phyloP scores from a whole-genome alignment of 2,888 invertebrate species.

The Scrobipalpa atriplicella region DNA sequence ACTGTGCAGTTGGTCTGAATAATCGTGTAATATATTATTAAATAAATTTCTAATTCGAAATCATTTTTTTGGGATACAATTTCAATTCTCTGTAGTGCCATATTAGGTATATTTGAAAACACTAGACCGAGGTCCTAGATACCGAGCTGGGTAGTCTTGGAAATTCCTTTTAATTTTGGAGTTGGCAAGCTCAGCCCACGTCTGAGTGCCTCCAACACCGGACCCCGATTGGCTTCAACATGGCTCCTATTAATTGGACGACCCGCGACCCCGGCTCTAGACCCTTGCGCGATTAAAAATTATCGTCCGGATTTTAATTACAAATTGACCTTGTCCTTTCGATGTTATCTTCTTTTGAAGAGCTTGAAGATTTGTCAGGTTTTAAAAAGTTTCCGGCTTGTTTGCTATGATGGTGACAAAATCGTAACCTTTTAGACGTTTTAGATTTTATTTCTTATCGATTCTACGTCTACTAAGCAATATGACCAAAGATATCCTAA shows the following conservation, averaged over 20 bases:
- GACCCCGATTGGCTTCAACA: conserved; percentile 31
- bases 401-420: background rate
- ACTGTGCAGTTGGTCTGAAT: no score
- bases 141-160: no score
- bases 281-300: conserved; percentile 58
- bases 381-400: background rate
- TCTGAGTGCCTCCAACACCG: conserved; percentile 39
- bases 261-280: conserved; percentile 50
- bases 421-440: no score
- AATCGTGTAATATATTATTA: no score
- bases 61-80: no score
- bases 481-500: no score
- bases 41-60: no score
- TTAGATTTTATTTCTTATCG: background rate
- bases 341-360: background rate
- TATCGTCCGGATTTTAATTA: conserved; percentile 60
- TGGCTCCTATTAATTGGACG: conserved; percentile 65
- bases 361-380: background rate
- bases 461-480: background rate
- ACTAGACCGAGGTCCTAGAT: no score
- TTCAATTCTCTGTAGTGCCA: no score
- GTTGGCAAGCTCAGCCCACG: conserved; percentile 47
- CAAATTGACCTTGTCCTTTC: conserved; percentile 26
- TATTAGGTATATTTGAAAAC: no score
- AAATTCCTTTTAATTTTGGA: no score